A percentile compares a stretch with the other conserved stretches of the same genome.
Conservation (phyloP, 2,797 vertebrate species). For the Myotis pilosus region DNA sequence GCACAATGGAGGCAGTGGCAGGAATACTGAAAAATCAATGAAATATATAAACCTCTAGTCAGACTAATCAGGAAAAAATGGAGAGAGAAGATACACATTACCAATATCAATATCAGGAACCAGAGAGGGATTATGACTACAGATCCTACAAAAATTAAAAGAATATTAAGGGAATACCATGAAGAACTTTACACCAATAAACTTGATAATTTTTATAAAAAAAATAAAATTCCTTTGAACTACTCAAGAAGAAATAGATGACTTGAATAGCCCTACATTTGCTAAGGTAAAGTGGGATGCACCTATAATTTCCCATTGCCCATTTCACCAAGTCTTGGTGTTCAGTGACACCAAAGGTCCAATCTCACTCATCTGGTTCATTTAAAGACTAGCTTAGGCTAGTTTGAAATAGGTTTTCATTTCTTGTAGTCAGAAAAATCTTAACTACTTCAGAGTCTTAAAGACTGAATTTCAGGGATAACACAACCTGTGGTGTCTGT, state of each 20-base stretch:
- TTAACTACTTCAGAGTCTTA: neutral
- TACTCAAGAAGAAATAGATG: neutral
- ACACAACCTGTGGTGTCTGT: neutral
- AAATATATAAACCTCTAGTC: neutral
- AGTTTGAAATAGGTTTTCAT: neutral
- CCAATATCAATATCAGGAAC: neutral
- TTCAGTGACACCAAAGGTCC: neutral
- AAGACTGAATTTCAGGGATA: neutral
- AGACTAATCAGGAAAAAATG: neutral
- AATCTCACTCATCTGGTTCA: neutral
- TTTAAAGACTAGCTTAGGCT: neutral
- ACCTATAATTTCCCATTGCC: neutral
- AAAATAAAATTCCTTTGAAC: neutral
- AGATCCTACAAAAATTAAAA: neutral
- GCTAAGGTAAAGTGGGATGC: neutral
- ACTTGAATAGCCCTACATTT: neutral
- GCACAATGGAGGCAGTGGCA: neutral
- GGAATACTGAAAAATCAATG: neutral
- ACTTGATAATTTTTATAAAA: neutral
- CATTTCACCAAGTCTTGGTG: neutral
- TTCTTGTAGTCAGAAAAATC: slow-evolving; percentile 34
- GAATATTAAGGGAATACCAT: neutral
- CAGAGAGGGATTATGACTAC: neutral
- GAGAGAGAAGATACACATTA: neutral
- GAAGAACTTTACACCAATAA: neutral